Base-by-base conservation (phyloP, 1,140 invertebrate species). In the Nephila pilipes region DNA sequence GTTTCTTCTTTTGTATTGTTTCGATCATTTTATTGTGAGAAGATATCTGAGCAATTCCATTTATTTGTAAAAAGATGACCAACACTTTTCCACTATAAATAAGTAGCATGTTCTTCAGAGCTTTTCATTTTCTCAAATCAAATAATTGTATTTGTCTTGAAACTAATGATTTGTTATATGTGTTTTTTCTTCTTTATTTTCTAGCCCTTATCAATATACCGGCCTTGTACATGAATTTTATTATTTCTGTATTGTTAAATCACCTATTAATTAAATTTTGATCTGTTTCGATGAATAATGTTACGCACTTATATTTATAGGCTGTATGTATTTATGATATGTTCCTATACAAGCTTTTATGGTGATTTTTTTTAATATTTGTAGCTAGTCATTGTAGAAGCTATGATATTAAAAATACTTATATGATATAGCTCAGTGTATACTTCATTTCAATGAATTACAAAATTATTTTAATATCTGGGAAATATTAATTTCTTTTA, bases 301-400 rank as follows among this genome's bases (percentile, higher is more conserved):
- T 46, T 54, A 0, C 22, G 79, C 14, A 46, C 14, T 46, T 18
- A 81, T 5, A 46, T 81, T 81, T 81, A 8, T 16, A 81, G 25
- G 18, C 46, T 81, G 79, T 81, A 81, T 81, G 46, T 81, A 81
- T 20, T 81, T 81, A 46, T n/a, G 20, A 22, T 81, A 81, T 81
- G 79, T 81, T 81, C 79, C 79, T 81, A 81, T 81, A 36, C n/a
- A 81, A 81, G 38, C 36, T 81, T 81, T 81, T 8, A 29, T 54
- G 22, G 36, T 38, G 79, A 38, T 81, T 46, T n/a, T 46, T 80
- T 46, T 81, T 32, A 29, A 69, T 69, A 20, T 46, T 38, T 81
- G 38, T 81, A 81, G 79, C 79, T 81, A 81, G 79, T 81, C 79
- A 81, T 46, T 54, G 79, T 46, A 81, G 18, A 54, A 81, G 79